Evolutionary conservation across 2,113 vertebrate genomes (phyloP).

Genomic region (Menidia beryllina): DNA sequence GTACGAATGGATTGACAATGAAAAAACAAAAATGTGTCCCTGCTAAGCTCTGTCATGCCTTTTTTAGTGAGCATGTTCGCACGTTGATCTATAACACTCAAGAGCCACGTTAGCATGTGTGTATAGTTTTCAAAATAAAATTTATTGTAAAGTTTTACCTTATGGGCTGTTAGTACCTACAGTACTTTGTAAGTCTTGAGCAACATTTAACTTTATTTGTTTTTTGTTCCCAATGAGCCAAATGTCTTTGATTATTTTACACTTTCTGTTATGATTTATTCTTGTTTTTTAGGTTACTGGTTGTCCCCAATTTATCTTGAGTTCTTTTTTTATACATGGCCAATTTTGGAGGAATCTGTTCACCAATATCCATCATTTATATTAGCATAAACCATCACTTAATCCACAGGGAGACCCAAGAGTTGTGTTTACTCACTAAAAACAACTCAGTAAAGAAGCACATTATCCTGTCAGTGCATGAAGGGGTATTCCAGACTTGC

Average conservation of each 20-base stretch:
- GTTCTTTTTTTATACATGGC: too few species aligned
- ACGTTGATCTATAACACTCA: too few species aligned
- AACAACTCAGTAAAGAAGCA: neutral
- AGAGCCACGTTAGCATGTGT: neutral
- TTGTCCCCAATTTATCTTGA: neutral
- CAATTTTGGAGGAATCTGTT: neutral
- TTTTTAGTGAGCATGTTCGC: neutral
- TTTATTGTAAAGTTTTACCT: conserved; percentile 1
- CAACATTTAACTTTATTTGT: neutral
- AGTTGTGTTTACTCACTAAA: neutral
- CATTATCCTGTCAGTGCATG: neutral
- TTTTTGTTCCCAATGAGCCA: neutral
- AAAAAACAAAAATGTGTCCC: neutral
- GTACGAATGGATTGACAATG: too few species aligned
- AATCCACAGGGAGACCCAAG: neutral
- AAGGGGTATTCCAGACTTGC: neutral
- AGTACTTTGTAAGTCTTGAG: too few species aligned
- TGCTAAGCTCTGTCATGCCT: neutral
- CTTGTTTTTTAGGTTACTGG: neutral
- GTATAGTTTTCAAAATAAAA: neutral
- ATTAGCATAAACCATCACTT: neutral
- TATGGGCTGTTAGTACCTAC: neutral
- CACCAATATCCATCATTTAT: too few species aligned
- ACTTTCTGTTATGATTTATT: neutral
- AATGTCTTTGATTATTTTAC: neutral